Evolutionary conservation across 2,113 vertebrate species (phyloP), one percentile per base, ranked within the genome.

Genomic region (Sinocyclocheilus grahami): DNA sequence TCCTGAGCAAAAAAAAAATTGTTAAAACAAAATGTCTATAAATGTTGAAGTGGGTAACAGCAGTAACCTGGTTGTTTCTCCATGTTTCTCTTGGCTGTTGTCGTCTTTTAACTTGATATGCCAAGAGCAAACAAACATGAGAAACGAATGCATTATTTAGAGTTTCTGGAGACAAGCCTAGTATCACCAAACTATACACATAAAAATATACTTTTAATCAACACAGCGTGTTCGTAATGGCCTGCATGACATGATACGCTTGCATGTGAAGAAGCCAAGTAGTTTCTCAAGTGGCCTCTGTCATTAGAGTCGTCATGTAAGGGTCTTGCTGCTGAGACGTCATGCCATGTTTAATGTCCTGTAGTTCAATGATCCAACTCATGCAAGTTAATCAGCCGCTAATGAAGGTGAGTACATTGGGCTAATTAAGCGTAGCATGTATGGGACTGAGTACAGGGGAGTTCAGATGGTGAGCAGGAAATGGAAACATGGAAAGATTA

Each of bases 401-500:
- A 90, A 88, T 88, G 58, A 88, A 82, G 22, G 55, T 55, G 53
- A 87, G 78, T 80, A 82, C 42, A 88, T 86, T 83, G 84, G 72
- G 18, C 67, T 84, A 89, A 91, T 89, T 87, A 69, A 84, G 82
- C 30, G 6, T 88, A 85, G 27, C 77, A 84, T 82, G 83, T 84
- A 88, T 89, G 55, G 63, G 62, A 83, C 62, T 85, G 83, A 83
- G 75, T 65, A 71, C 37, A 71, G 51, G 22, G 46, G 51, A 30
- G 42, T 82, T 83, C 55, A 78, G 65, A 62, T 75, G 33, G 9
- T 18, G 46, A 53, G 24, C 10, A 76, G 16, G 39, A 37, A 14
- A 78, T 77, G 85, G 48, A 86, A 51, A 42, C 33, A 46, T 65
- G 22, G 13, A 81, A 79, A 46, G 22, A 63, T 30, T 78, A 5